These are phyloP conservation scores for Leptinotarsa tumamoca DNA, from an alignment of 2,888 invertebrate species.

Conservation along the genomic window DNA sequence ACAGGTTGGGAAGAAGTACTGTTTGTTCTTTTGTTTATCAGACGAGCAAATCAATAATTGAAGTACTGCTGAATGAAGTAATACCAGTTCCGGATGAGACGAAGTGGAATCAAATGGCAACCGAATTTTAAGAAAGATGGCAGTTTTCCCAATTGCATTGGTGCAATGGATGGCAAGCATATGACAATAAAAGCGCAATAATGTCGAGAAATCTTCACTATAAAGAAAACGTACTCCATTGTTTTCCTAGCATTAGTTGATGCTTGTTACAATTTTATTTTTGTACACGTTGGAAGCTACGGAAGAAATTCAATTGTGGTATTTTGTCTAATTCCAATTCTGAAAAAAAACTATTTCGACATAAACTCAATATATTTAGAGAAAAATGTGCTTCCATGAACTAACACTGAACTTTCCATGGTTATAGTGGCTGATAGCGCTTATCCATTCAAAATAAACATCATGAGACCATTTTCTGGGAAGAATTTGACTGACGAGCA, in stretches of 20 bases:
- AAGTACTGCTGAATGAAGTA: constrained; percentile 38
- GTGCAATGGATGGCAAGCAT: constrained; percentile 30
- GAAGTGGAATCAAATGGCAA: constrained; percentile 39
- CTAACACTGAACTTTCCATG: constrained; percentile 47
- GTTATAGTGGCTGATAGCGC: constrained; percentile 53
- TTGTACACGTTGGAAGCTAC: constrained; percentile 27
- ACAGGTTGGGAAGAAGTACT: constrained; percentile 49
- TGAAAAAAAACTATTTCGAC: constrained; percentile 32
- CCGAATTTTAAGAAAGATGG: constrained; percentile 38
- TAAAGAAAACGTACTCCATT: constrained; percentile 39
- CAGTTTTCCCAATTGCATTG: constrained; percentile 36
- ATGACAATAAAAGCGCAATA: constrained; percentile 33
- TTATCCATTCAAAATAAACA: constrained; percentile 47
- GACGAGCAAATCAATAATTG: constrained; percentile 35
- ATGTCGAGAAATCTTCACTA: constrained; percentile 37
- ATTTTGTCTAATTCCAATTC: constrained; percentile 34
- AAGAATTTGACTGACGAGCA: constrained; percentile 51
- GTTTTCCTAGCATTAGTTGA: constrained; percentile 35
- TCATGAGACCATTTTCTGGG: constrained; percentile 54
- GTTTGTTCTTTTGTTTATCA: constrained; percentile 47
- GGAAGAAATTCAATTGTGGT: constrained; percentile 37
- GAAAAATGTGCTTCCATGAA: constrained; percentile 29
- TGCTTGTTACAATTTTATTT: constrained; percentile 36
- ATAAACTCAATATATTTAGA: constrained; percentile 32
- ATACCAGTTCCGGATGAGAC: constrained; percentile 37